These are phyloP conservation scores for Eupithecia pulchellata DNA, from an alignment of 2,888 invertebrate genomes.

Conservation along the genomic window DNA sequence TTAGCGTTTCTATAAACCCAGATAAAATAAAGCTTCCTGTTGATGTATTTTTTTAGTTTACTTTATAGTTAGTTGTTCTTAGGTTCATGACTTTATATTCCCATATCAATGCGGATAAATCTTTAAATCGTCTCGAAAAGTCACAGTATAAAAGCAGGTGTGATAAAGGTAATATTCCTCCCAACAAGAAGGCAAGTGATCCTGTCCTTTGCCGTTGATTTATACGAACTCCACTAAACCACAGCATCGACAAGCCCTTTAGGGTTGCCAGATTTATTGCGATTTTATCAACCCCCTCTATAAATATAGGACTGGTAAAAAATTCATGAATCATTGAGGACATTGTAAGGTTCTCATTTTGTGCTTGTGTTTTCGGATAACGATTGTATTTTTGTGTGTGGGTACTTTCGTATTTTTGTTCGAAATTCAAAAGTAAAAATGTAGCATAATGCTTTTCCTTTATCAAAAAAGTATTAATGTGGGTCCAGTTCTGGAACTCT, in stretches of 20 bases:
- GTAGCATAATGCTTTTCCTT: neutral
- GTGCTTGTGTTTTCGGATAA: neutral
- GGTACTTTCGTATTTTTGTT: neutral
- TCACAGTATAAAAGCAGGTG: constrained; percentile 6
- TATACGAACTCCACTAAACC: constrained; percentile 57
- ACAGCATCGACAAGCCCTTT: constrained; percentile 48
- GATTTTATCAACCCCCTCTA: constrained; percentile 22
- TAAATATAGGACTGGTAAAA: constrained; percentile 20
- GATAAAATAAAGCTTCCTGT: too few species aligned
- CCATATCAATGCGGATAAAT: too few species aligned
- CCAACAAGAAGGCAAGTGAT: constrained; percentile 29
- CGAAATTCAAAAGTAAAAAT: too few species aligned
- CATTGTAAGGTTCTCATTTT: neutral
- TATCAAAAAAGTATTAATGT: neutral
- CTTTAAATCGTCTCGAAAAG: neutral
- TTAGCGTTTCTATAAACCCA: too few species aligned
- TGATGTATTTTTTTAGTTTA: too few species aligned
- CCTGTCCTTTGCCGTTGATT: constrained; percentile 55
- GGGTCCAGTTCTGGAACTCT: neutral
- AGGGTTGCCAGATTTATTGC: constrained; percentile 38
- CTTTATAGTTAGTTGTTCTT: too few species aligned
- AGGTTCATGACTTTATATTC: too few species aligned
- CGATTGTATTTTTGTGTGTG: neutral
- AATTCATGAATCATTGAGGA: constrained; percentile 11
- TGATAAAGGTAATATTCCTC: constrained; percentile 18